These are phyloP conservation scores for Thryonomys swinderianus DNA, from an alignment of 2,113 vertebrate genomes.

Conservation along the genomic window DNA sequence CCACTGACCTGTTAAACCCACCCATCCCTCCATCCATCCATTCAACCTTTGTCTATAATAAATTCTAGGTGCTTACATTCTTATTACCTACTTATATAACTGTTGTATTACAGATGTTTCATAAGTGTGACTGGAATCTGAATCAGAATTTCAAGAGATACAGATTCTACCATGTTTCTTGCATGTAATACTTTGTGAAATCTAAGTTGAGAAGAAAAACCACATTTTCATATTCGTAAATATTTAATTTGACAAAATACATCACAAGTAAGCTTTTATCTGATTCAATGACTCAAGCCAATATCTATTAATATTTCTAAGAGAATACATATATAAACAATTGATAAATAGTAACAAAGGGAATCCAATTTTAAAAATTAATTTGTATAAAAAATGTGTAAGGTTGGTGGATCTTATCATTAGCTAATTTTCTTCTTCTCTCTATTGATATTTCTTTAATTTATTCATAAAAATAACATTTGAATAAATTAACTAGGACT, in stretches of 20 bases:
- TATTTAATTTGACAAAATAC: conserved; percentile 1
- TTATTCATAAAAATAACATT: conserved; percentile 29
- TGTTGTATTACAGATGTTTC: not conserved
- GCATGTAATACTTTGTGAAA: not conserved
- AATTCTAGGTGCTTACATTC: not conserved
- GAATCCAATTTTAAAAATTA: not conserved
- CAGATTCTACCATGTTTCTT: not conserved
- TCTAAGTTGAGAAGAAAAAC: not conserved
- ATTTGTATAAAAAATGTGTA: not conserved
- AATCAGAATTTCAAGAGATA: not conserved
- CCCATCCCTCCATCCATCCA: no score
- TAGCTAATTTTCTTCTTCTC: conserved; percentile 4
- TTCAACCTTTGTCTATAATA: not conserved
- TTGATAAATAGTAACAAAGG: not conserved
- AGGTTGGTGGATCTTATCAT: not conserved
- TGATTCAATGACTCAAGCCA: not conserved
- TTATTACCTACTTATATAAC: not conserved
- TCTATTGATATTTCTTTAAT: not conserved
- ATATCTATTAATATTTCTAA: not conserved
- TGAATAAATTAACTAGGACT: conserved; percentile 27
- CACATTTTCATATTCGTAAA: not conserved
- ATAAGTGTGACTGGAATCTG: not conserved
- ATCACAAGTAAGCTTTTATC: not conserved
- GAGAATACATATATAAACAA: not conserved
- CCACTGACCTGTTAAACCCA: not conserved